Evolutionary conservation across 2,113 vertebrate species (phyloP).

Genomic region (Sylvia atricapilla): DNA sequence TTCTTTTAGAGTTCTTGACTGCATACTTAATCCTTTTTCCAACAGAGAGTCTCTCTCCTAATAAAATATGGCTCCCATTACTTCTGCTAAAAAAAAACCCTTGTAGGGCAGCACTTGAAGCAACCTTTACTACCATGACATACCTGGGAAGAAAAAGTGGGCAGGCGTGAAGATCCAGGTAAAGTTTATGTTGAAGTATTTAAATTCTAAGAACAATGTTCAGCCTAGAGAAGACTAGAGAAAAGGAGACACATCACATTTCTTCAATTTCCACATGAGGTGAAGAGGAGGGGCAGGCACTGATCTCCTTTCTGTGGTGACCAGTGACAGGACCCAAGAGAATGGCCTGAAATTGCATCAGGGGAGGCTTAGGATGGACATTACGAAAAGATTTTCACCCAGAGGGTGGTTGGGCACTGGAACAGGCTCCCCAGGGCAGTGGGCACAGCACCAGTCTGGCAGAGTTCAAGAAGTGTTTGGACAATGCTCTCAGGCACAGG

Average conservation of each 20-base stretch:
- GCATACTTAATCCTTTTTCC: not conserved
- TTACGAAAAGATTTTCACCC: not conserved
- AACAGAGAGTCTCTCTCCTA: not conserved
- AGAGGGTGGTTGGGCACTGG: not conserved
- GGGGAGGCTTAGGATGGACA: not conserved
- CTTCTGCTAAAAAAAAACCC: not conserved
- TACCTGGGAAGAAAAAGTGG: not conserved
- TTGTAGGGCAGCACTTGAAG: not conserved
- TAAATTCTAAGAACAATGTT: not conserved
- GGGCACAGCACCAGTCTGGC: not conserved
- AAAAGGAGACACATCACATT: not conserved
- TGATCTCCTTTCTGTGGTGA: not conserved
- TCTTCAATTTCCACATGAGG: not conserved
- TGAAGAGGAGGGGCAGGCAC: not conserved
- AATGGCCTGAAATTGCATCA: not conserved
- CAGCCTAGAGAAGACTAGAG: not conserved
- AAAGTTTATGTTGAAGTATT: not conserved
- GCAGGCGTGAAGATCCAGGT: not conserved
- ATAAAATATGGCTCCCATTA: not conserved
- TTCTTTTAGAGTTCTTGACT: not conserved
- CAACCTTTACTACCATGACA: not conserved
- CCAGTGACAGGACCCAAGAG: not conserved
- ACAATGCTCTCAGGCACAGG: not conserved
- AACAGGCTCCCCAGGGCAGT: not conserved
- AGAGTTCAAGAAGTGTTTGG: rapidly evolving